Conservation (phyloP, 2,888 invertebrate genomes). For the Scrobipalpa atriplicella region DNA sequence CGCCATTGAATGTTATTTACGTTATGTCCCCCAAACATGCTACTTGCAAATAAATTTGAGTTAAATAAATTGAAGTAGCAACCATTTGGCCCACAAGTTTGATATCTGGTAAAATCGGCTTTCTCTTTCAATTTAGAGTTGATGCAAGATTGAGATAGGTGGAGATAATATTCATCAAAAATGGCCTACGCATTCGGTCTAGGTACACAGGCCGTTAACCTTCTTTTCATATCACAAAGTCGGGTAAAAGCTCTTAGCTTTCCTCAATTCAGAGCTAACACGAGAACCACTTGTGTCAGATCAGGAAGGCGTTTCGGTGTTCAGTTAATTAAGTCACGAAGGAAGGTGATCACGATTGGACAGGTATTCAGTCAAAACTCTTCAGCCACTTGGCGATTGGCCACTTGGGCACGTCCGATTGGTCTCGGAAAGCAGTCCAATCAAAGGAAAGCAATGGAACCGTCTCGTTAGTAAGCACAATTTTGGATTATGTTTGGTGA, state of each 20-base stretch:
- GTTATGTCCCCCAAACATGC: no score
- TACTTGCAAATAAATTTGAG: no score
- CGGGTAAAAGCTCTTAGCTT: no score
- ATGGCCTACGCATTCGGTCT: no score
- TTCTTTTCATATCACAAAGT: no score
- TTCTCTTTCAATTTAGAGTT: neutral
- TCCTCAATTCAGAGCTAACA: neutral
- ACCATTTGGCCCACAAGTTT: no score
- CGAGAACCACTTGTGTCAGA: neutral
- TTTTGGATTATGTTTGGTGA: neutral
- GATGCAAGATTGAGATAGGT: no score
- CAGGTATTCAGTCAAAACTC: slow-evolving; percentile 70
- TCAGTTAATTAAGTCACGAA: slow-evolving; percentile 43
- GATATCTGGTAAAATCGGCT: no score
- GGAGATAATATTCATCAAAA: no score
- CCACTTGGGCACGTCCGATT: slow-evolving; percentile 64
- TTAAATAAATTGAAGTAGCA: no score
- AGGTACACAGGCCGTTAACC: no score
- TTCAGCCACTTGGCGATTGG: slow-evolving; percentile 53
- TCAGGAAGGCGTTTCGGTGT: slow-evolving; percentile 3
- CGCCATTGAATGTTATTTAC: no score
- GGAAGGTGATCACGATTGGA: slow-evolving; percentile 66
- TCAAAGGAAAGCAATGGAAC: slow-evolving; percentile 23
- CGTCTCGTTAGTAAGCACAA: slow-evolving; percentile 2
- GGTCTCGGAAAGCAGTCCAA: slow-evolving; percentile 17